Evolutionary conservation across 53 echinoderm and acorn worm species (phyloP), one percentile per base, ranked within the genome.

Genomic region (Arbacia lixula): DNA sequence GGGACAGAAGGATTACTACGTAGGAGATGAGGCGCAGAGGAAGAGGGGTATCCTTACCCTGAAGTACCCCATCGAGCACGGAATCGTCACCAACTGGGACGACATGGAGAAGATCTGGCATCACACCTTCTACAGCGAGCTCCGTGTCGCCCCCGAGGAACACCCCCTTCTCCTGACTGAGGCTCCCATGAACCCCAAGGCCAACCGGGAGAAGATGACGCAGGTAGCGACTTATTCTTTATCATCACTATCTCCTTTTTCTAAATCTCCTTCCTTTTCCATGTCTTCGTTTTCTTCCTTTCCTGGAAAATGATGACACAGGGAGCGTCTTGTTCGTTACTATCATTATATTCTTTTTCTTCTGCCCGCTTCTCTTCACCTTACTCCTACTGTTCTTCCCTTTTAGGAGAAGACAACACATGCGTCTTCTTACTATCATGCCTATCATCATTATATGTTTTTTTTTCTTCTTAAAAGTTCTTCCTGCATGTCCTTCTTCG

Each of bases 31-130:
- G n/a, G n/a, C n/a, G n/a, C n/a, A n/a, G n/a, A n/a, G n/a, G n/a
- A n/a, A n/a, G n/a, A n/a, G n/a, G n/a, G n/a, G n/a, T n/a, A n/a
- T n/a, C n/a, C n/a, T n/a, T n/a, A n/a, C n/a, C n/a, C n/a, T n/a
- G n/a, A n/a, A n/a, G n/a, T n/a, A n/a, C n/a, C n/a, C n/a, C n/a
- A n/a, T n/a, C n/a, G n/a, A n/a, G n/a, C n/a, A n/a, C 87, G 95
- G 95, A 68, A 95, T 95, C 86, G 95, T 95, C 63, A 92, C 92
- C 50, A 92, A 95, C 90, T 95, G 95, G 95, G 95, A 95, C 86
- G 92, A 95, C 84, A 95, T 95, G 95, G 95, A 95, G 82, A 89
- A 92, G 83, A 92, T 95, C 86, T 95, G 95, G 95, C 95, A 95
- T 77, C 95, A 95, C 84, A 92, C 92, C 66, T 95, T 95, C 84